Conservation (phyloP, 2,888 invertebrate species). For the Belgica antarctica region DNA sequence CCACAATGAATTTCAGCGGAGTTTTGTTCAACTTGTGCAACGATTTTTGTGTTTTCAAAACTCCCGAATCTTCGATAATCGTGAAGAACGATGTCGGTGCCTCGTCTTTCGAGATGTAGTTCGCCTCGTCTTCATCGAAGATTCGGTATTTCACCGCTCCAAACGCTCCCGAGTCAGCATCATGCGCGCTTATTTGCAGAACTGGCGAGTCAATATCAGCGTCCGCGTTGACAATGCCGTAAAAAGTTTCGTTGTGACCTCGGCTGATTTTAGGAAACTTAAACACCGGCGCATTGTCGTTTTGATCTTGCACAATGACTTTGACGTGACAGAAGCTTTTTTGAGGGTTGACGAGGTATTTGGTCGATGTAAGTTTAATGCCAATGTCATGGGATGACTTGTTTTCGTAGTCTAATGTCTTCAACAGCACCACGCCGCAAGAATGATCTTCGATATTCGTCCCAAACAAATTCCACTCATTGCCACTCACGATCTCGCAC, state of each 20-base stretch:
- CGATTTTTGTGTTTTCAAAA: conserved; percentile 70
- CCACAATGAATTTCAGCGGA: conserved; percentile 73
- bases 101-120: conserved; percentile 49
- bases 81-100: conserved; percentile 61
- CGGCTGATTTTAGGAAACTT: conserved; percentile 64
- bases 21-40: conserved; percentile 66
- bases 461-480: conserved; percentile 70
- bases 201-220: conserved; percentile 74
- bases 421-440: conserved; percentile 73
- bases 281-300: conserved; percentile 86
- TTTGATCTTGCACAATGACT: conserved; percentile 79
- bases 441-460: conserved; percentile 75
- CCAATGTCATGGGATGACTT: conserved; percentile 70
- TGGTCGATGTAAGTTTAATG: conserved; percentile 74
- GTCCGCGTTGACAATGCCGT: conserved; percentile 72
- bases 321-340: conserved; percentile 72
- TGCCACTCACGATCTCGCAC: conserved; percentile 75
- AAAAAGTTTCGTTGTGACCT: conserved; percentile 69
- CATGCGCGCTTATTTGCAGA: conserved; percentile 80
- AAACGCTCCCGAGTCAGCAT: conserved; percentile 79
- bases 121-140: conserved; percentile 52
- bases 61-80: conserved; percentile 72
- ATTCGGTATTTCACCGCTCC: conserved; percentile 72
- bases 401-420: conserved; percentile 75
- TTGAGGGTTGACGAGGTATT: conserved; percentile 76